Percentiles rank a stretch among this genome's conserved stretches.
Conservation (phyloP, 2,888 invertebrate species). For the Prenolepis imparis region DNA sequence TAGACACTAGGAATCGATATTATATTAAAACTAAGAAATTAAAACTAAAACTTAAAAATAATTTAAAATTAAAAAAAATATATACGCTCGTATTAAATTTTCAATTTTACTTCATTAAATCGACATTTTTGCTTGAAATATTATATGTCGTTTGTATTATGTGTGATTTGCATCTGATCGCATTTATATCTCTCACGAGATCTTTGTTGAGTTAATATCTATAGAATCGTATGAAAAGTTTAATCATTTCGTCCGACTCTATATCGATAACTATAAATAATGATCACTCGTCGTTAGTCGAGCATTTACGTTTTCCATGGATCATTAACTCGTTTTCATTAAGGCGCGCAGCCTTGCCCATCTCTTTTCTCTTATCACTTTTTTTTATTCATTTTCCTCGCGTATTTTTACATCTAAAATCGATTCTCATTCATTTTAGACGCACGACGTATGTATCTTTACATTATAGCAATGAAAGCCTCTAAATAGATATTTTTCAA, state of each 20-base stretch:
- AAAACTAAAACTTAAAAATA: neutral
- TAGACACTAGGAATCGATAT: neutral
- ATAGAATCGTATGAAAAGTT: constrained; percentile 70
- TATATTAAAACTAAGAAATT: neutral
- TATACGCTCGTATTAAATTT: too few species aligned
- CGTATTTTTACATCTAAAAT: neutral
- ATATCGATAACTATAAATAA: constrained; percentile 78
- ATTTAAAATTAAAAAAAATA: neutral
- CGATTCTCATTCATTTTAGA: constrained; percentile 12
- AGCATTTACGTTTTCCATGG: constrained; percentile 83
- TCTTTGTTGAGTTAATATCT: constrained; percentile 63
- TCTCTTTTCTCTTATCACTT: constrained; percentile 56
- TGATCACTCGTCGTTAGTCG: constrained; percentile 79
- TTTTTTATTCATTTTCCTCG: constrained; percentile 25
- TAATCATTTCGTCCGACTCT: constrained; percentile 60
- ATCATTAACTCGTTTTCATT: constrained; percentile 84
- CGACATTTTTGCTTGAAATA: neutral
- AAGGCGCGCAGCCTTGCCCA: constrained; percentile 80
- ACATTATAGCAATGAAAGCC: constrained; percentile 8
- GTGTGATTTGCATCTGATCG: neutral
- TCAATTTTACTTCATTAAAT: neutral
- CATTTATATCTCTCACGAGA: constrained; percentile 53
- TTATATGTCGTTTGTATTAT: neutral
- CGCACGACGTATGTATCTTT: constrained; percentile 2
- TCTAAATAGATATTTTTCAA: constrained; percentile 3